Conservation (phyloP, 2,797 vertebrate species). For the Gallirallus australis region DNA sequence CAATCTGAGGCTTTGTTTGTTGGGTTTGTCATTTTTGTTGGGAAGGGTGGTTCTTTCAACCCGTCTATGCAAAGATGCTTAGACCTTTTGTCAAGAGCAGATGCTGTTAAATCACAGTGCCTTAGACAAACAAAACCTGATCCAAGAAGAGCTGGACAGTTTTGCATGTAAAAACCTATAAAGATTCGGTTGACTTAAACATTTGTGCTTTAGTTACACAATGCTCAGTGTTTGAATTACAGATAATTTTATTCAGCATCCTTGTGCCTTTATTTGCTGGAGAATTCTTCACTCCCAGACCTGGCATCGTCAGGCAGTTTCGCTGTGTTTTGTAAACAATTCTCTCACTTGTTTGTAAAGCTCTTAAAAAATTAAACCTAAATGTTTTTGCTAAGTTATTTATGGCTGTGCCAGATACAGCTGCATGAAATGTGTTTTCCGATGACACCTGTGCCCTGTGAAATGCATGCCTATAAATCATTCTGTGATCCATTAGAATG, state of each 20-base stretch:
- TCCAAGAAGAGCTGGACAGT: neutral
- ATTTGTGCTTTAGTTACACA: neutral
- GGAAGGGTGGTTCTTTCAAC: neutral
- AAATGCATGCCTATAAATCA: neutral
- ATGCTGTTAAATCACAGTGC: neutral
- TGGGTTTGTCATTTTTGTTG: neutral
- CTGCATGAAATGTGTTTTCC: neutral
- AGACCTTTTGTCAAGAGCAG: neutral
- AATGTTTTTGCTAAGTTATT: constrained; percentile 1
- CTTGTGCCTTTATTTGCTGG: neutral
- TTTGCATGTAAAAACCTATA: neutral
- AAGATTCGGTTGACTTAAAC: neutral
- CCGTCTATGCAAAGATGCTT: neutral
- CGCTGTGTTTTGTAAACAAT: constrained; percentile 24
- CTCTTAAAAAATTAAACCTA: neutral
- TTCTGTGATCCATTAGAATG: neutral
- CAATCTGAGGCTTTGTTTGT: neutral
- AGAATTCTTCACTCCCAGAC: neutral
- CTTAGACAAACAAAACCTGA: neutral
- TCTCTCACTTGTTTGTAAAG: constrained; percentile 1
- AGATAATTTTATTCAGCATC: neutral
- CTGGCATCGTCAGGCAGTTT: neutral
- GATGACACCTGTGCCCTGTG: neutral
- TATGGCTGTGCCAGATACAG: neutral
- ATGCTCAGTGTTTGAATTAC: neutral